Evolutionary conservation across 53 echinoderm and acorn worm genomes (phyloP), one percentile per base, ranked within the genome.

Genomic region (Astropecten irregularis): DNA sequence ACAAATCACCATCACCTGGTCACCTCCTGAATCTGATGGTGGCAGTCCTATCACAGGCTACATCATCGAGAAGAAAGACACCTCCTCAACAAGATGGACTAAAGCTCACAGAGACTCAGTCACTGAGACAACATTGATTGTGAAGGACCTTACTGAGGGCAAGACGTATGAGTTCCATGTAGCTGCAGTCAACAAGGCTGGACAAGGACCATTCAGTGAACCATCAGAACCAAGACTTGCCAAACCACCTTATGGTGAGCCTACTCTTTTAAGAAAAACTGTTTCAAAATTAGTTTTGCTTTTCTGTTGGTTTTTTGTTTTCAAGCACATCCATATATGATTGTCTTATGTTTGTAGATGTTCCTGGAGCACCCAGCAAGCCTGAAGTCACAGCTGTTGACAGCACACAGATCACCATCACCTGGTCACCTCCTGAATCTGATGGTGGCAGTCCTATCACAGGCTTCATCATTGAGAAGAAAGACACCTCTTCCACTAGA

Each of bases 391-490:
- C 86, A 22, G 76, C 76, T 11, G 86, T 95, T 26, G 85, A 84
- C 56, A 76, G 92, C 16, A 95, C 84, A 25, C 87, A 92, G 38
- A 89, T 95, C 49, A 88, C 95, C 55, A 86, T 95, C 60, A 83
- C 86, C 28, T 95, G 95, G 95, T 83, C 91, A 29, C 76, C 88
- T 28, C 95, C 95, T 13, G 71, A 85, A 36, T 90, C 88, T 30
- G 95, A 95, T 35, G 93, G 95, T 29, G 95, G 95, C 26, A 95
- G 95, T 66, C 93, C 95, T 19, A 86, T 95, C 74, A 92, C 85
- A 40, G 91, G 83, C 72, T 86, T 77, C 76, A 66, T 85, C 52
- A 60, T 93, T 40, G 93, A 93, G 56, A 86, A 71, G 53, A 91
- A 84, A 47, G 93, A 93, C 36, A 84, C 82, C 22, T 57, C 87